Conservation (phyloP, 2,888 invertebrate species). For the Schizaphis graminum region DNA sequence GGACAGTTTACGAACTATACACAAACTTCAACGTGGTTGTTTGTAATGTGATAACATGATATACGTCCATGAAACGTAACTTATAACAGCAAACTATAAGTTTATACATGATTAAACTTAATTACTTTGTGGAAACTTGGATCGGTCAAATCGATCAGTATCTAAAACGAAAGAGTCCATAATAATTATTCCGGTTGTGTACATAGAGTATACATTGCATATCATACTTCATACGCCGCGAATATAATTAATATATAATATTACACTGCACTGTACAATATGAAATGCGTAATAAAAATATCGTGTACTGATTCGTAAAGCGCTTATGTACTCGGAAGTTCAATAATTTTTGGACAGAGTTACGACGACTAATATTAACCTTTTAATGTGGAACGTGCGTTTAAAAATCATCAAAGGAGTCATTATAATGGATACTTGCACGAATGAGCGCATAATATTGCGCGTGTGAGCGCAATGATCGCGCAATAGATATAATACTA, state of each 20-base stretch:
- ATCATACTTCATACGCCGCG: neutral
- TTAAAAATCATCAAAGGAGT: slow-evolving; percentile 5
- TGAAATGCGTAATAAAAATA: neutral
- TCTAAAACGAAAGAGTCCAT: slow-evolving; percentile 41
- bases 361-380: neutral
- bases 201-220: neutral
- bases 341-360: neutral
- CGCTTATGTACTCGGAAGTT: neutral
- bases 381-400: neutral
- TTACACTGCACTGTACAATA: too few relatives aligned
- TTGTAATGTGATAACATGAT: slow-evolving; percentile 34
- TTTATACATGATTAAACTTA: slow-evolving; percentile 38
- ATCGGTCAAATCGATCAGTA: slow-evolving; percentile 47
- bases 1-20: slow-evolving; percentile 20
- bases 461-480: neutral
- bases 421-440: neutral
- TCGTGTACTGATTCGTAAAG: neutral
- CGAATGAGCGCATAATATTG: neutral
- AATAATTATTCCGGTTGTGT: slow-evolving; percentile 28
- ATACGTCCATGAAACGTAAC: neutral
- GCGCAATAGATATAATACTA: neutral
- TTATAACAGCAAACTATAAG: slow-evolving; percentile 44
- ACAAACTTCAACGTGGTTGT: slow-evolving; percentile 15
- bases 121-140: slow-evolving; percentile 37
- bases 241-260: slow-evolving; percentile 10